phyloP scores from a whole-genome alignment of 2,888 invertebrate genomes.

The Macropis europaea region DNA sequence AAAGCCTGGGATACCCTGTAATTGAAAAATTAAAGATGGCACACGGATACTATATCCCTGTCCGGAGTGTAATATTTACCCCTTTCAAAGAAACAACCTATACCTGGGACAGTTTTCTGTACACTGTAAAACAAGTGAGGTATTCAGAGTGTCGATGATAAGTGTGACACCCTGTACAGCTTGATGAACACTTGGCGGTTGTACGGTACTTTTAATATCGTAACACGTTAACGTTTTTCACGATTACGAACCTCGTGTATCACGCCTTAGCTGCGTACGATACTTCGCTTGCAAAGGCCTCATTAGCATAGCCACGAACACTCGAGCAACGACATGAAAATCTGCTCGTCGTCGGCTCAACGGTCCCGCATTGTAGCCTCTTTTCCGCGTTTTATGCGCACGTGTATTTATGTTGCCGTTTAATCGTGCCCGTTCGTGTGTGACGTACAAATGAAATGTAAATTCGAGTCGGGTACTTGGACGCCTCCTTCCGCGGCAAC shows the following conservation, averaged over 20 bases:
- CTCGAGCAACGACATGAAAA: not conserved
- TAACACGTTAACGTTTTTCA: slow-evolving; percentile 17
- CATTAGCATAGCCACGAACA: slow-evolving; percentile 5
- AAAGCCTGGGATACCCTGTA: no score
- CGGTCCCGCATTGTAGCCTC: not conserved
- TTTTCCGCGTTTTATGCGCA: not conserved
- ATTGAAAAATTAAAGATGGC: no score
- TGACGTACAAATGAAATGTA: slow-evolving; percentile 32
- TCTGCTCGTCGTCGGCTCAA: not conserved
- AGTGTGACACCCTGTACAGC: slow-evolving; percentile 10
- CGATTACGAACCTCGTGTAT: not conserved
- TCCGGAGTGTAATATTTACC: no score
- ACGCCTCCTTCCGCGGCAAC: slow-evolving; percentile 2
- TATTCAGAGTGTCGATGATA: slow-evolving; percentile 17
- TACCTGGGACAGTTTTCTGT: no score
- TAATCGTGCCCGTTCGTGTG: not conserved
- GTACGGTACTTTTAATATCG: slow-evolving; percentile 2
- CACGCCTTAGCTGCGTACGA: not conserved
- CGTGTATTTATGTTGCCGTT: slow-evolving; percentile 8
- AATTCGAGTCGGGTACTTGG: slow-evolving; percentile 5
- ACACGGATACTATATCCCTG: no score
- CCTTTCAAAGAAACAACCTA: no score
- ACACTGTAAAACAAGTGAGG: no score
- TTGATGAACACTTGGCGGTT: not conserved
- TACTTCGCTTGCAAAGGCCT: not conserved